phyloP scores from a whole-genome alignment of 2,888 invertebrate species.

The Mythimna impura region DNA sequence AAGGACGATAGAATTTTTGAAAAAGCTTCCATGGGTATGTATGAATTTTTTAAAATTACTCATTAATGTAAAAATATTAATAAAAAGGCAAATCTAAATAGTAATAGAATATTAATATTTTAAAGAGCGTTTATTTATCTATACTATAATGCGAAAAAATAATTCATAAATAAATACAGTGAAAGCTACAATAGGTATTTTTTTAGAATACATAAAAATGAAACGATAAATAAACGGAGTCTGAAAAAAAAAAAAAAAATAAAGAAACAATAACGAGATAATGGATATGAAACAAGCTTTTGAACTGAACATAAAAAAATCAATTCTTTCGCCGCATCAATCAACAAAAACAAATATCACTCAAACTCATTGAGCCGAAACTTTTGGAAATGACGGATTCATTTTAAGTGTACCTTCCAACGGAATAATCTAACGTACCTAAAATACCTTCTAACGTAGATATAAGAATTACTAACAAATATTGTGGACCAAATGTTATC shows the following conservation, averaged over 20 bases:
- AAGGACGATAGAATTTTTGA: too few species aligned
- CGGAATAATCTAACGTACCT: neutral
- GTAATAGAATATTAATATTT: too few species aligned
- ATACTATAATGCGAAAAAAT: too few species aligned
- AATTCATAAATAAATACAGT: too few species aligned
- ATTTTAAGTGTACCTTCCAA: neutral
- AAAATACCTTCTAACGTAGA: too few species aligned
- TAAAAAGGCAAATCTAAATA: neutral
- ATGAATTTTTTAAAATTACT: neutral
- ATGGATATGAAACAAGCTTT: slow-evolving; percentile 3
- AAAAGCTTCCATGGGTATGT: too few species aligned
- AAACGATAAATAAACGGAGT: neutral
- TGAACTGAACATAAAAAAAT: neutral
- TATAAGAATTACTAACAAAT: too few species aligned
- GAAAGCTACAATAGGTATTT: too few species aligned
- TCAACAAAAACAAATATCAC: slow-evolving; percentile 11
- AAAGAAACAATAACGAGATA: neutral
- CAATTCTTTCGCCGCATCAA: neutral
- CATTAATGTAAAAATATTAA: neutral
- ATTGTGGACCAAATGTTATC: too few species aligned
- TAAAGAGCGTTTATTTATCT: too few species aligned
- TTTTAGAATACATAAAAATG: neutral
- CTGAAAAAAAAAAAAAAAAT: neutral
- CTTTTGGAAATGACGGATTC: neutral
- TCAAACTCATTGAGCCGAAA: neutral